A percentile compares a stretch with the other conserved stretches of the same genome.
phyloP scores from a whole-genome alignment of 2,113 vertebrate genomes.

The Megaleporinus macrocephalus region DNA sequence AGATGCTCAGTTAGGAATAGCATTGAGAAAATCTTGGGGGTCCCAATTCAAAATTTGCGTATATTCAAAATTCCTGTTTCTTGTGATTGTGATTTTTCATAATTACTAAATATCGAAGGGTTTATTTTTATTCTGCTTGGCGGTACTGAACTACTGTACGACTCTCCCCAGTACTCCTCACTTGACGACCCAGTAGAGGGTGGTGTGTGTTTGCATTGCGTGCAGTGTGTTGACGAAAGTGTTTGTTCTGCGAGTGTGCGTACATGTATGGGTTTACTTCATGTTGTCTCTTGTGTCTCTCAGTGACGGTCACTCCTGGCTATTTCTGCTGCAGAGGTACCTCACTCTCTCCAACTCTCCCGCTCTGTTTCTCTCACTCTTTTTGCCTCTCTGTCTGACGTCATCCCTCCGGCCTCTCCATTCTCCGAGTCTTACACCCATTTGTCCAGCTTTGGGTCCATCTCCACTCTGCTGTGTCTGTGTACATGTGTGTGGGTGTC shows the following conservation, averaged over 20 bases:
- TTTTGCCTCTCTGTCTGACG: slow-evolving; percentile 47
- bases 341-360: slow-evolving; percentile 62
- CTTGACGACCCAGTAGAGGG: slow-evolving; percentile 14
- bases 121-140: too few relatives aligned
- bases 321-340: slow-evolving; percentile 87
- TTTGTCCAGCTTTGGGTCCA: slow-evolving; percentile 47
- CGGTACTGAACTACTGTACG: too few relatives aligned
- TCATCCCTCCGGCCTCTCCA: slow-evolving; percentile 31
- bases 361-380: slow-evolving; percentile 33
- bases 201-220: slow-evolving; percentile 36
- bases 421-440: slow-evolving; percentile 34
- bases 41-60: too few relatives aligned
- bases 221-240: slow-evolving; percentile 1
- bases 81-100: too few relatives aligned
- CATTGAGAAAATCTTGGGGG: too few relatives aligned
- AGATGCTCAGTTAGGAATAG: too few relatives aligned
- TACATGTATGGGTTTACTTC: slow-evolving; percentile 68
- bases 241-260: slow-evolving; percentile 41
- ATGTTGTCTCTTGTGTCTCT: slow-evolving; percentile 83
- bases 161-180: neutral
- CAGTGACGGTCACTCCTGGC: slow-evolving; percentile 83
- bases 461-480: slow-evolving; percentile 59
- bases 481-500: slow-evolving; percentile 45
- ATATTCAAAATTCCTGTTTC: too few relatives aligned
- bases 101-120: too few relatives aligned